Evolutionary conservation across 2,113 vertebrate species (phyloP), one percentile per base, ranked within the genome.

Genomic region (Podarcis cretensis): DNA sequence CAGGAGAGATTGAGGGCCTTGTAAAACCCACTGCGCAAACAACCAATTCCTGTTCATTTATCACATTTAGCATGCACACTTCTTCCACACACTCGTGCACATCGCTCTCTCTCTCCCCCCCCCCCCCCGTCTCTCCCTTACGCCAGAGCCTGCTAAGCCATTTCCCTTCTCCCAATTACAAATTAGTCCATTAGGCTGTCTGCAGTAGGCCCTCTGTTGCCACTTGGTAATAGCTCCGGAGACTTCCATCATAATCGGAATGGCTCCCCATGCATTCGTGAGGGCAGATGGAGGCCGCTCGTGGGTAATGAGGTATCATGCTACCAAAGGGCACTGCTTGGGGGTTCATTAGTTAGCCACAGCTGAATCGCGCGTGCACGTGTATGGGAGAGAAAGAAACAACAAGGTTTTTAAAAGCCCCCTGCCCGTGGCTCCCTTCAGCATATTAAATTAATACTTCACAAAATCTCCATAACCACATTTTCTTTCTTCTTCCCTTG

Each of bases 161-260:
- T 98, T 98, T 98, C 98, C 98, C 71, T 54, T 98, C 98, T 98
- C 97, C 98, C 98, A 99, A 98, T 99, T 99, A 99, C 98, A 99
- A 99, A 99, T 98, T 98, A 99, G 98, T 98, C 99, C 98, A 99
- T 99, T 99, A 99, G 98, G 97, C 98, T 98, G 97, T 98, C 98
- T 99, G 98, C 98, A 98, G 98, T 96, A 98, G 98, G 98, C 98
- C 98, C 98, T 98, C 98, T 96, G 98, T 97, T 98, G 98, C 98
- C 97, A 98, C 98, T 97, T 98, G 97, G 98, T 99, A 99, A 99
- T 98, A 98, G 98, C 98, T 99, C 98, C 98, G 98, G 99, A 99
- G 99, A 99, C 98, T 99, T 99, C 98, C 98, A 98, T 99, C 99
- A 98, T 99, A 98, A 99, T 99, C 98, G 96, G 99, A 99, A 99